Conservation (phyloP, 2,888 invertebrate species). For the Platypus cylindrus region DNA sequence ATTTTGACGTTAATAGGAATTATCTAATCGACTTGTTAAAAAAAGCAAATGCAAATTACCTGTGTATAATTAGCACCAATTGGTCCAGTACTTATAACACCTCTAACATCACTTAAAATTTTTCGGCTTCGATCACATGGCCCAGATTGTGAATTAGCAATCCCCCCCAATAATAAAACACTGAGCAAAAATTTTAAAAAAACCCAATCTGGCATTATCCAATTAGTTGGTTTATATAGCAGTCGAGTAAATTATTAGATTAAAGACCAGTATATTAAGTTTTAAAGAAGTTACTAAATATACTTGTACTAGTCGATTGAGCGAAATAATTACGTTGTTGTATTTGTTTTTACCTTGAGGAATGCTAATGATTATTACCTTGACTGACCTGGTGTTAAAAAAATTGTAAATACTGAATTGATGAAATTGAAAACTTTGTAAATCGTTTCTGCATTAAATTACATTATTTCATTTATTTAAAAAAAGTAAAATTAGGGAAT, state of each 20-base stretch:
- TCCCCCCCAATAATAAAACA: slow-evolving; percentile 7
- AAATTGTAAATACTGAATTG: too few species aligned
- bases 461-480: too few species aligned
- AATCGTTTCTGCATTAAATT: too few species aligned
- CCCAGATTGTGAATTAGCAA: slow-evolving; percentile 12
- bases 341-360: slow-evolving; percentile 9
- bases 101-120: slow-evolving; percentile 68
- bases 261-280: too few species aligned
- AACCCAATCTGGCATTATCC: slow-evolving; percentile 9
- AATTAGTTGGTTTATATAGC: not conserved
- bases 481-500: too few species aligned
- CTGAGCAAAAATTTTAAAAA: slow-evolving; percentile 10
- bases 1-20: too few species aligned
- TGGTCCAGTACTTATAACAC: slow-evolving; percentile 81
- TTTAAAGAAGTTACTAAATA: not conserved
- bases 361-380: slow-evolving; percentile 11
- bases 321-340: not conserved
- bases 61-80: slow-evolving; percentile 77
- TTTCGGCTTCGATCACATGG: slow-evolving; percentile 76
- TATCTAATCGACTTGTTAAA: not conserved
- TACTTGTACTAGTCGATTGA: not conserved
- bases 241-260: too few species aligned
- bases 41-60: slow-evolving; percentile 7
- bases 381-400: slow-evolving; percentile 4
- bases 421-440: not conserved